Evolutionary conservation across 2,888 invertebrate species (phyloP).

Genomic region (Spatulosminthurus flaviceps): DNA sequence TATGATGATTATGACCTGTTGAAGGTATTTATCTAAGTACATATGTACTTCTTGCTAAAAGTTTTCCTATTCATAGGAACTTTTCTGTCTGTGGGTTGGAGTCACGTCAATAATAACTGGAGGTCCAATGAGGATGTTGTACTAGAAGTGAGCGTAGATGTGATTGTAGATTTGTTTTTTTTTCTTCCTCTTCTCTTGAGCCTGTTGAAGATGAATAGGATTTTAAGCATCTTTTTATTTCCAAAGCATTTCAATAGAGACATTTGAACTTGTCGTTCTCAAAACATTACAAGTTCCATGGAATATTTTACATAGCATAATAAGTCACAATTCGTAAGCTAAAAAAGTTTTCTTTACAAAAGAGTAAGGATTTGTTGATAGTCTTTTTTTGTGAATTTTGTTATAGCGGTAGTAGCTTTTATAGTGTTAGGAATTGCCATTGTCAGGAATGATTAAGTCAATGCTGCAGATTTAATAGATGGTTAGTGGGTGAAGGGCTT

Average conservation of each 20-base stretch:
- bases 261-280: too few relatives aligned
- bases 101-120: not conserved
- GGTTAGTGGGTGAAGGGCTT: constrained; percentile 39
- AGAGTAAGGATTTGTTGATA: not conserved
- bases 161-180: too few relatives aligned
- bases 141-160: too few relatives aligned
- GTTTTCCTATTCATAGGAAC: not conserved
- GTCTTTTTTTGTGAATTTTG: not conserved
- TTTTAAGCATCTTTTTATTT: not conserved
- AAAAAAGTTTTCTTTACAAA: too few relatives aligned
- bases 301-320: too few relatives aligned
- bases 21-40: constrained; percentile 19
- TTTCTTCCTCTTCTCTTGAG: not conserved
- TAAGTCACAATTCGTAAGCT: too few relatives aligned
- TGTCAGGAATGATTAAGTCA: constrained; percentile 28
- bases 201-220: not conserved
- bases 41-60: not conserved
- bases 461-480: constrained; percentile 20
- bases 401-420: not conserved
- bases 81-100: not conserved
- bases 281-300: too few relatives aligned
- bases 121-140: too few relatives aligned
- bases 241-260: too few relatives aligned
- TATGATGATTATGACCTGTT: constrained; percentile 40
- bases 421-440: not conserved